A percentile compares a stretch with the other conserved stretches of the same genome.
These are phyloP conservation scores for Camarhynchus parvulus DNA, from an alignment of 2,113 vertebrate species.

Conservation along the genomic window DNA sequence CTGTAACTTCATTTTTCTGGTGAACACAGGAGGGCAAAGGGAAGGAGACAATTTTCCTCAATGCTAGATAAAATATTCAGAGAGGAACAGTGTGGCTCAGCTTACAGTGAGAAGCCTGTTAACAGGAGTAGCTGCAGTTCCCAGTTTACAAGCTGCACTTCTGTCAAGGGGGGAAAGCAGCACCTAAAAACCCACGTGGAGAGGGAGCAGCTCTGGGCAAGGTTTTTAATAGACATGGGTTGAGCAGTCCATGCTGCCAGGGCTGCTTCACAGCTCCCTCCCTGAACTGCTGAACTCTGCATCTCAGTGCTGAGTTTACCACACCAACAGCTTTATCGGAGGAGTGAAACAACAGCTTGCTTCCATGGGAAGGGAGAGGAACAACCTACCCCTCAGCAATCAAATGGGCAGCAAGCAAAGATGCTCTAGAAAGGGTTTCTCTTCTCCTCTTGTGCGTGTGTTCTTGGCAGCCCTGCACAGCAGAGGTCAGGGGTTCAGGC, in stretches of 20 bases:
- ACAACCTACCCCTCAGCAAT: not conserved
- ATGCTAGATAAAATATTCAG: not conserved
- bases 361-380: not conserved
- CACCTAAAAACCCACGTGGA: not conserved
- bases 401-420: not conserved
- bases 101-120: not conserved
- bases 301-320: not conserved
- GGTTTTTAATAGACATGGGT: not conserved
- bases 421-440: not conserved
- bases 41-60: not conserved
- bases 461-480: not conserved
- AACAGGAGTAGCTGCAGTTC: not conserved
- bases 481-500: not conserved
- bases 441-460: not conserved
- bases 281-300: not conserved
- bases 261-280: not conserved
- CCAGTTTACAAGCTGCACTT: not conserved
- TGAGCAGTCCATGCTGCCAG: not conserved
- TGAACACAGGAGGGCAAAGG: not conserved
- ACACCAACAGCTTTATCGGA: not conserved
- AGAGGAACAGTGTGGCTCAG: not conserved
- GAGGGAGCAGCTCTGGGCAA: not conserved
- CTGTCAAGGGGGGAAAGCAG: not conserved
- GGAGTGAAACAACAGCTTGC: constrained; percentile 31
- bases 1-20: not conserved